Percentiles rank a stretch among this genome's conserved stretches.
Conservation (phyloP, 2,797 vertebrate species). For the Artibeus lituratus region DNA sequence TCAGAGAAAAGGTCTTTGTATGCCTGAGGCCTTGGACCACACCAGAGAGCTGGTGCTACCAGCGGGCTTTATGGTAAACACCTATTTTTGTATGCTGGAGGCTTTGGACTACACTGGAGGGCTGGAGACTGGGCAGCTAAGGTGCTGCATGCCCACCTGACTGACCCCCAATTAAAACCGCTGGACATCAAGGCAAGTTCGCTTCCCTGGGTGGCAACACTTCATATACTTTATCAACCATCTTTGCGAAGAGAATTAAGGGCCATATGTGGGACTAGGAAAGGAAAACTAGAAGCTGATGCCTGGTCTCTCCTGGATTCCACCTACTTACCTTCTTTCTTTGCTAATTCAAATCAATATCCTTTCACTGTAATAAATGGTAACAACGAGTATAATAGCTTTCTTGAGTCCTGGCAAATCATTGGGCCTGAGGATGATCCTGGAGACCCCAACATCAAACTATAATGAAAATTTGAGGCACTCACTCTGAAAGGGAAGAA, state of each 20-base stretch:
- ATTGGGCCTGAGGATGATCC: not conserved
- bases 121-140: not conserved
- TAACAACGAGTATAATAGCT: not conserved
- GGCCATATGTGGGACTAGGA: accelerated
- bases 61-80: not conserved
- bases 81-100: too few relatives aligned
- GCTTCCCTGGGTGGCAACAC: not conserved
- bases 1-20: not conserved
- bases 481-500: not conserved
- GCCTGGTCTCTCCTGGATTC: not conserved
- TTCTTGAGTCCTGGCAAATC: not conserved
- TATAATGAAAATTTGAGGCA: not conserved
- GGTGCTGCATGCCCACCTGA: too few relatives aligned
- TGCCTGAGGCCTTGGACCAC: too few relatives aligned
- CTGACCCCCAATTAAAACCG: not conserved
- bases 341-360: not conserved
- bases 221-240: not conserved
- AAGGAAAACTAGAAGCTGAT: not conserved
- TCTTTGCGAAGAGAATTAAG: not conserved
- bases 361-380: not conserved
- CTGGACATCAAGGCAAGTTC: not conserved
- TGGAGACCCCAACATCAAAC: not conserved
- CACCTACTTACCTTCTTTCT: not conserved
- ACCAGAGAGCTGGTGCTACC: not conserved
- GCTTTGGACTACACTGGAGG: not conserved